Base-by-base conservation (phyloP, 2,113 vertebrate species). In the Antechinus flavipes region DNA sequence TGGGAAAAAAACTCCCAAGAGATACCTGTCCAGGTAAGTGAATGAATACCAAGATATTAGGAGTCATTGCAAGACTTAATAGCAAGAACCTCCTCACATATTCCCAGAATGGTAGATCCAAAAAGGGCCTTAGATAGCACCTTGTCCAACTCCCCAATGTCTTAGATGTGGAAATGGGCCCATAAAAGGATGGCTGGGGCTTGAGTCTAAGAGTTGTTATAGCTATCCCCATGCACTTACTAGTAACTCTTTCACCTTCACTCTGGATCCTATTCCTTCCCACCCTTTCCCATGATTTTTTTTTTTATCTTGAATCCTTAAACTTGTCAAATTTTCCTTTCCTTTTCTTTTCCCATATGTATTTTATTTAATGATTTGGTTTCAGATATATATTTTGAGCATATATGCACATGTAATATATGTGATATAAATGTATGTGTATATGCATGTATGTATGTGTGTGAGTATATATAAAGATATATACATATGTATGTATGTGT, bases 11-110 rank as follows among this genome's bases (percentile, higher is more conserved):
- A 94, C 0, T 6, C 54, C 54, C 91, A 5, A 22, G 93, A 93
- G 93, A 68, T 46, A 0, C 0, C 27, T 6, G 61, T n/a, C 12
- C 93, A 92, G 96, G 97, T 98, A 92, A 93, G 97, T 46, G 2
- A 1, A 42, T 54, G 68, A 9, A 49, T 14, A 0, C 8, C 0
- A 1, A 42, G 25, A 0, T 6, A 10, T 54, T 12, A 5, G 22
- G 1, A 0, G 54, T 4, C 11, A 2, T 42, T 27, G 50, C 3
- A 0, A 0, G 56, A 58, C 26, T 68, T 14, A 35, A 35, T 35
- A 35, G 12, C 30, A 68, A 68, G 2, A 3, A 35, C 56, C 14
- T 68, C 30, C 30, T 68, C 12, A 16, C 30, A 61, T 27, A 16
- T 30, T 35, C 12, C 27, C 58, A 68, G 58, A 16, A 35, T 68